phyloP scores from a whole-genome alignment of 2,797 vertebrate genomes.

The Helostoma temminkii region DNA sequence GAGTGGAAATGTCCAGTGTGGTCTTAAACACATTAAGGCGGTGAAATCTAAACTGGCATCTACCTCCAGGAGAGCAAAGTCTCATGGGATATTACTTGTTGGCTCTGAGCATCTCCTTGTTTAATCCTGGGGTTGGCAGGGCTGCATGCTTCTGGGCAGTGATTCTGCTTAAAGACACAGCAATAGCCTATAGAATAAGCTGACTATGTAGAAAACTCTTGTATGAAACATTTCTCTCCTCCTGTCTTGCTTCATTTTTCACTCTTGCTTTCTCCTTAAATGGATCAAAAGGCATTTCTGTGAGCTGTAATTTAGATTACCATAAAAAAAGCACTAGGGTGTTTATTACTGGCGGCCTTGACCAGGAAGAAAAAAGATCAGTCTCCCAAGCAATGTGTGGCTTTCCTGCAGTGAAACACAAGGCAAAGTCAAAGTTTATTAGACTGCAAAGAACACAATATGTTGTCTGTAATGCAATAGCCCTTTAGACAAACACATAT shows the following conservation, averaged over 20 bases:
- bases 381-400: constrained; percentile 3
- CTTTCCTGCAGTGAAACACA: constrained; percentile 15
- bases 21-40: constrained; percentile 51
- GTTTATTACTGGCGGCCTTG: constrained; percentile 37
- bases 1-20: constrained; percentile 37
- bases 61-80: constrained; percentile 47
- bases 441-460: constrained; percentile 18
- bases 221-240: constrained; percentile 3
- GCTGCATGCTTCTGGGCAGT: constrained; percentile 23
- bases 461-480: constrained; percentile 24
- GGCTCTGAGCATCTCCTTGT: constrained; percentile 42
- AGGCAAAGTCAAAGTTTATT: constrained; percentile 49
- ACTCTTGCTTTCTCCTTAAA: constrained; percentile 27
- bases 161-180: constrained; percentile 43
- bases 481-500: constrained; percentile 23
- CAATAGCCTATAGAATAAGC: constrained; percentile 39
- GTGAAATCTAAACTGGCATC: constrained; percentile 58
- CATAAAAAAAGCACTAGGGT: constrained; percentile 45
- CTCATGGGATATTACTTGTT: constrained; percentile 62
- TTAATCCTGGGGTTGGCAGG: constrained; percentile 51
- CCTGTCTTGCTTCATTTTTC: constrained; percentile 2
- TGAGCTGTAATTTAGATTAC: constrained; percentile 49
- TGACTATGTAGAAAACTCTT: constrained; percentile 37
- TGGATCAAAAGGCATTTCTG: constrained; percentile 29
- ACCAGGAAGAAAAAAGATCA: constrained; percentile 22